Evolutionary conservation across 2,113 vertebrate species (phyloP), one percentile per base, ranked within the genome.

Genomic region (Rattus rattus): DNA sequence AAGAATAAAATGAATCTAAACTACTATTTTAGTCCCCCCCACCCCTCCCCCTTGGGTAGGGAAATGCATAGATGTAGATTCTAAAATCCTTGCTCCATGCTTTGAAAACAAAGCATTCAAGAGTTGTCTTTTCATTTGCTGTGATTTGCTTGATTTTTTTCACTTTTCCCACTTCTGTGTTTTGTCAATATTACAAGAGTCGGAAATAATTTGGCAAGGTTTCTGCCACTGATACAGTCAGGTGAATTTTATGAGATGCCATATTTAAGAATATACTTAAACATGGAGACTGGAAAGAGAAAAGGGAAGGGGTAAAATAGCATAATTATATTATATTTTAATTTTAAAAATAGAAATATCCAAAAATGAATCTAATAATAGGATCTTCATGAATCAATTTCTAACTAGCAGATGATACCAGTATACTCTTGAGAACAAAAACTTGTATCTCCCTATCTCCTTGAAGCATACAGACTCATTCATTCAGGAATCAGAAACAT

Each of bases 301-400:
- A 69, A 47, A 12, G 1, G 14, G n/a, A 43, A 39, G 13, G 2
- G 7, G 20, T 8, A 5, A n/a, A 81, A 12, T n/a, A 6, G 1
- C 16, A 52, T 36, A 49, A 86, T 12, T 36, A 8, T 2, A 69
- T 13, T 36, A 2, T 43, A 61, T 39, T 43, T 84, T 28, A 7
- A 54, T 12, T 80, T 80, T 20, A 28, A 43, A 39, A 84, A 63
- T 43, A 43, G 59, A 61, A 43, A 26, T 63, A 63, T 20, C 3
- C 36, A n/a, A 72, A 61, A 6, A 61, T 39, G 39, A 16, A 14
- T 59, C 19, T 22, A 61, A 61, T 63, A 20, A 1, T 84, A 43
- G 26, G 4, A 30, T 67, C 26, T 3, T 12, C 26, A 67, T 67
- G 33, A 14, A 33, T 67, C 43, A 43, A 43, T 43, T 43, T 43